Conservation (phyloP, 2,797 vertebrate species). For the Sebastes nivosus region DNA sequence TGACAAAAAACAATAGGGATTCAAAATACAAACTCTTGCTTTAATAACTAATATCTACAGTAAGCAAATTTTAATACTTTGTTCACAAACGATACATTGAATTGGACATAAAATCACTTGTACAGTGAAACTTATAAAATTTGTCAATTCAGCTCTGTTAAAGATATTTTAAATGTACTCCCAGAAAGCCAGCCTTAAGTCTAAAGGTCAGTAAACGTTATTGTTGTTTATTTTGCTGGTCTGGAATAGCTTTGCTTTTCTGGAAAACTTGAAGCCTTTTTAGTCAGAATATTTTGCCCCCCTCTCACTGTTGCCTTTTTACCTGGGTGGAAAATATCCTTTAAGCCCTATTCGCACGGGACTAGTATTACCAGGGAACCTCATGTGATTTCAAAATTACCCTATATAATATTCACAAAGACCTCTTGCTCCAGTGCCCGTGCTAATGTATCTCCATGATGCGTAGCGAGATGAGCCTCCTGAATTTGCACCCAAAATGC, state of each 20-base stretch:
- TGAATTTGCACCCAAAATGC: too few species aligned
- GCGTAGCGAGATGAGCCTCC: too few species aligned
- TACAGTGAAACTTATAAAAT: not conserved
- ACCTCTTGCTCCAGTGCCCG: not conserved
- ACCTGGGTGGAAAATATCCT: not conserved
- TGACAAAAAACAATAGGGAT: not conserved
- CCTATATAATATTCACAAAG: not conserved
- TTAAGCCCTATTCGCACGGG: too few species aligned
- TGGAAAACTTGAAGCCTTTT: not conserved
- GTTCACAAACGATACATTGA: not conserved
- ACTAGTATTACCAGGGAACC: not conserved
- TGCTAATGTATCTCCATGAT: not conserved
- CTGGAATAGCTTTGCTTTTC: not conserved
- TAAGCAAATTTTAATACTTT: not conserved
- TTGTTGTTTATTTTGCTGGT: not conserved
- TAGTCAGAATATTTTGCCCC: not conserved
- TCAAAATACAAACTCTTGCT: not conserved
- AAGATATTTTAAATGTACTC: not conserved
- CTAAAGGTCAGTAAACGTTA: not conserved
- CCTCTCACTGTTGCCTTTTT: not conserved
- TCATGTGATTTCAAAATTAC: not conserved
- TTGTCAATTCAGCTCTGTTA: not conserved
- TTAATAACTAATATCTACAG: not conserved
- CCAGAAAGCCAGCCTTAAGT: not conserved
- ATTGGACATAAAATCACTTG: not conserved